Evolutionary conservation across 2,888 invertebrate genomes (phyloP).

Genomic region (Eupeodes luniger): DNA sequence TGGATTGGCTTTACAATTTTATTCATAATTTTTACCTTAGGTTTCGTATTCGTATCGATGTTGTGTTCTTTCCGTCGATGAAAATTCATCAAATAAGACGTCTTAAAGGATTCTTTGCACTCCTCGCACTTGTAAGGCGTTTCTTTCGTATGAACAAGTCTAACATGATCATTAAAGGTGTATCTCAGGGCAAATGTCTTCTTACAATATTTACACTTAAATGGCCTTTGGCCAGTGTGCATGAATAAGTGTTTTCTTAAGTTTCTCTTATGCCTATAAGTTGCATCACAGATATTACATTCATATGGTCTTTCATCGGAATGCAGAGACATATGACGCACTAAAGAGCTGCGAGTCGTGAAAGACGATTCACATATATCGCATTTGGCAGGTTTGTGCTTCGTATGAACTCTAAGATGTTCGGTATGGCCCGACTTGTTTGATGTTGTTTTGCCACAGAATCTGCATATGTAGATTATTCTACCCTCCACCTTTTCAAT

Average conservation of each 20-base stretch:
- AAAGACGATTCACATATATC: constrained; percentile 53
- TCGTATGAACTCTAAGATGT: constrained; percentile 64
- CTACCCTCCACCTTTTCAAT: constrained; percentile 33
- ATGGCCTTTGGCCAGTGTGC: constrained; percentile 57
- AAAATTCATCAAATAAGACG: constrained; percentile 23
- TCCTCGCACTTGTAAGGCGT: constrained; percentile 60
- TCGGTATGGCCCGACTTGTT: constrained; percentile 51
- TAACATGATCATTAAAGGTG: constrained; percentile 43
- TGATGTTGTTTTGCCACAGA: constrained; percentile 49
- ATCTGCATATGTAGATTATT: constrained; percentile 46
- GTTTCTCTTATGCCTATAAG: constrained; percentile 61
- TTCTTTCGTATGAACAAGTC: constrained; percentile 57
- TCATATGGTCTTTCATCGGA: constrained; percentile 56
- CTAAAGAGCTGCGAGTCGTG: constrained; percentile 44
- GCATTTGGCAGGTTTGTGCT: constrained; percentile 56
- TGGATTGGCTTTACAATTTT: not conserved
- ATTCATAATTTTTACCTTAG: constrained; percentile 45
- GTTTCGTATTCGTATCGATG: constrained; percentile 54
- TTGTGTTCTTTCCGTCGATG: constrained; percentile 38
- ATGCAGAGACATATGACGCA: constrained; percentile 52
- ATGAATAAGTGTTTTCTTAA: constrained; percentile 54
- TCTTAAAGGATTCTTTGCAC: constrained; percentile 52
- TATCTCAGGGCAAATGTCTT: constrained; percentile 33
- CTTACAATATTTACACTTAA: constrained; percentile 60
- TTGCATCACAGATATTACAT: constrained; percentile 63